phyloP scores from a whole-genome alignment of 2,113 vertebrate species.

The Heteronetta atricapilla region DNA sequence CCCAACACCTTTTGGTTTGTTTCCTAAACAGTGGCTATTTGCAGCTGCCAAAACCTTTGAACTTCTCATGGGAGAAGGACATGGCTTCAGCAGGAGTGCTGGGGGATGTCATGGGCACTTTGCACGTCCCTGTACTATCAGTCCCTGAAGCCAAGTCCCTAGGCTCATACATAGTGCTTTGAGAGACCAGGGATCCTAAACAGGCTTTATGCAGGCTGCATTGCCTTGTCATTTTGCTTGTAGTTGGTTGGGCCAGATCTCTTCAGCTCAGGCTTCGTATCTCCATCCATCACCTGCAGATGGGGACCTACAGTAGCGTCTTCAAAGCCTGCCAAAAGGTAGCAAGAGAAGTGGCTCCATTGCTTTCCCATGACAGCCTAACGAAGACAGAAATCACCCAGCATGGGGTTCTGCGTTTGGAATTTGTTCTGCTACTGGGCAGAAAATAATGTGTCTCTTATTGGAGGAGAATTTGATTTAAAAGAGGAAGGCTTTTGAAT shows the following conservation, averaged over 20 bases:
- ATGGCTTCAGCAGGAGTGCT: neutral
- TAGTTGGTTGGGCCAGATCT: neutral
- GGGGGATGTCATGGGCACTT: neutral
- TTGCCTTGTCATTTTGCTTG: neutral
- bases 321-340: neutral
- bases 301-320: neutral
- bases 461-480: neutral
- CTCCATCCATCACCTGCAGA: neutral
- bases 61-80: neutral
- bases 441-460: neutral
- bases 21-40: neutral
- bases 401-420: neutral
- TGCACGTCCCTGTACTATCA: neutral
- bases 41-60: slow-evolving; percentile 16
- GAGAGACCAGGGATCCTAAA: neutral
- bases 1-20: neutral
- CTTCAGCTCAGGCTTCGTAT: neutral
- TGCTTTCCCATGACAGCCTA: neutral
- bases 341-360: neutral
- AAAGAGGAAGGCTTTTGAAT: slow-evolving; percentile 10
- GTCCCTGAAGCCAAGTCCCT: neutral
- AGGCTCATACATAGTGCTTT: neutral
- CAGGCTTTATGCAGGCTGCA: neutral
- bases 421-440: neutral
- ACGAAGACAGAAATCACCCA: neutral